Percentiles rank a stretch among this genome's conserved stretches.
These are phyloP conservation scores for Strigamia transsilvanica DNA, from an alignment of 2,888 invertebrate genomes.

Conservation along the genomic window DNA sequence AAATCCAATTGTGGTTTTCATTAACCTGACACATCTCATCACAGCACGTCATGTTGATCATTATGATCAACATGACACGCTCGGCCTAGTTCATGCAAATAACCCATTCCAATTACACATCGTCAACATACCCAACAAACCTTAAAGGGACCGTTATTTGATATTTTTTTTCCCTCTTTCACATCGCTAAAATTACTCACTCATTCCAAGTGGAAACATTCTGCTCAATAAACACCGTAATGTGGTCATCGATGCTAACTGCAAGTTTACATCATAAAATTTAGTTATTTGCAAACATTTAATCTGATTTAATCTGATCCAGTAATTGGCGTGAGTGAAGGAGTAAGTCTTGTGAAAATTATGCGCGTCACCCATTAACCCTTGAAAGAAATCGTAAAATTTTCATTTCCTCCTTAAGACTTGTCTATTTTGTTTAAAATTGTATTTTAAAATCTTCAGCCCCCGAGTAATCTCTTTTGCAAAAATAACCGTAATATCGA, in stretches of 20 bases:
- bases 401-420: background rate
- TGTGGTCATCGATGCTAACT: too few relatives aligned
- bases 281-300: background rate
- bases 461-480: background rate
- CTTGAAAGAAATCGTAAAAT: background rate
- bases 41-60: background rate
- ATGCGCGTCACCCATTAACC: background rate
- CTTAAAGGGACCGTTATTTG: too few relatives aligned
- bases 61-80: constrained; percentile 2
- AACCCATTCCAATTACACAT: background rate
- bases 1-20: constrained; percentile 2
- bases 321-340: background rate
- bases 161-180: too few relatives aligned
- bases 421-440: constrained; percentile 7
- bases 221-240: too few relatives aligned
- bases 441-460: constrained; percentile 8
- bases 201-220: too few relatives aligned
- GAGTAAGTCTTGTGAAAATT: background rate
- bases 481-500: background rate
- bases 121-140: background rate
- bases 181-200: too few relatives aligned
- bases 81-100: background rate
- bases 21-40: background rate
- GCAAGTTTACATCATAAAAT: too few relatives aligned
- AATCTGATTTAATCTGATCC: background rate